These are phyloP conservation scores for Macrocentrus cingulum DNA, from an alignment of 1,140 invertebrate species.

Conservation along the genomic window DNA sequence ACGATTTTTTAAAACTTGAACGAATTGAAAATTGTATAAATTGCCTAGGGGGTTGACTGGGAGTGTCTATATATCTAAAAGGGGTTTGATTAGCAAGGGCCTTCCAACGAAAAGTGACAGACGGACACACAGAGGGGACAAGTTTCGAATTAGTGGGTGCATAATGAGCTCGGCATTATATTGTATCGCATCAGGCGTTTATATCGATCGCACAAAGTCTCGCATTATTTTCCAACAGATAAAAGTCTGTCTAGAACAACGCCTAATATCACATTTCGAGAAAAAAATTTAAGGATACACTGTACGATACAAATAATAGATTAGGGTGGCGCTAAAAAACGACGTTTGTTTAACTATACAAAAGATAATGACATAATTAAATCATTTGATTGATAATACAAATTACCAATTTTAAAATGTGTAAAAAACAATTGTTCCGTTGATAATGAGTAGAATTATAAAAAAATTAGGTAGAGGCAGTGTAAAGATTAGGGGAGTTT, in stretches of 20 bases:
- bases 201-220: slow-evolving; percentile 29
- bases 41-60: slow-evolving; percentile 36
- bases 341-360: too few relatives aligned
- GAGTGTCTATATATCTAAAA: slow-evolving; percentile 8
- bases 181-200: slow-evolving; percentile 43
- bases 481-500: not conserved
- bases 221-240: too few relatives aligned
- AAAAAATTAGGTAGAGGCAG: not conserved
- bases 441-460: not conserved
- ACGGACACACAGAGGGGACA: slow-evolving; percentile 23
- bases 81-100: too few relatives aligned
- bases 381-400: too few relatives aligned
- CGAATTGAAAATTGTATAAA: slow-evolving; percentile 43
- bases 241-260: too few relatives aligned
- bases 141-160: slow-evolving; percentile 39
- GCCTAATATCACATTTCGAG: too few relatives aligned
- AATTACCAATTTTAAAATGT: too few relatives aligned
- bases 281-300: too few relatives aligned
- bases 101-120: not conserved
- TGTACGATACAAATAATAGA: too few relatives aligned
- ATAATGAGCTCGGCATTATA: slow-evolving; percentile 43
- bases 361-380: too few relatives aligned
- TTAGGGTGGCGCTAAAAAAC: too few relatives aligned
- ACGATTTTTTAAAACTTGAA: slow-evolving; percentile 40
- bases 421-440: not conserved